phyloP scores from a whole-genome alignment of 2,888 invertebrate genomes.

The Cynaeus angustus region DNA sequence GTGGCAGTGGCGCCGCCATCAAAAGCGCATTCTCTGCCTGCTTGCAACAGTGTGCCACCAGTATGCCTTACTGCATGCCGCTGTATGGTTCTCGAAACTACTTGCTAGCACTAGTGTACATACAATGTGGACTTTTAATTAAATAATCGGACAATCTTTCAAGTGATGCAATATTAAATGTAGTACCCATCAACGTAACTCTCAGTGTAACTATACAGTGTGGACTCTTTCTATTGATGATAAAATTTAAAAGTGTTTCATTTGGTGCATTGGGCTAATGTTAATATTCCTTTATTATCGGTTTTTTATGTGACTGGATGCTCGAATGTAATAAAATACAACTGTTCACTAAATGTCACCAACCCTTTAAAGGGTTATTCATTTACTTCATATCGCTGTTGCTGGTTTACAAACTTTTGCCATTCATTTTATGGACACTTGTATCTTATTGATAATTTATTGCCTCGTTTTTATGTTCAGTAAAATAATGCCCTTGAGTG shows the following conservation, averaged over 20 bases:
- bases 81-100: conserved; percentile 67
- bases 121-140: conserved; percentile 58
- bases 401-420: conserved; percentile 12
- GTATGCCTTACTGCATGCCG: conserved; percentile 65
- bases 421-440: conserved; percentile 40
- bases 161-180: conserved; percentile 67
- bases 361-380: conserved; percentile 26
- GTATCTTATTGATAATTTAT: conserved; percentile 31
- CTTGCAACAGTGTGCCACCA: conserved; percentile 64
- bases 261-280: conserved; percentile 52
- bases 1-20: conserved; percentile 55
- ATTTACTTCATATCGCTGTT: conserved; percentile 8
- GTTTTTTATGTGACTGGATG: conserved; percentile 45
- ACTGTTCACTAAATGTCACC: conserved; percentile 35
- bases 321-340: conserved; percentile 44
- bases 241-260: conserved; percentile 21
- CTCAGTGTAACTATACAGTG: conserved; percentile 51
- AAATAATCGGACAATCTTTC: conserved; percentile 66
- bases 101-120: conserved; percentile 64
- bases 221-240: conserved; percentile 44
- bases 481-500: conserved; percentile 23
- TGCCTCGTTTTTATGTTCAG: conserved; percentile 19
- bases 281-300: conserved; percentile 40
- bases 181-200: conserved; percentile 53
- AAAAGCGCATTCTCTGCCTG: conserved; percentile 63